Conservation (phyloP, 2,888 invertebrate genomes). For the Dioctria rufipes region DNA sequence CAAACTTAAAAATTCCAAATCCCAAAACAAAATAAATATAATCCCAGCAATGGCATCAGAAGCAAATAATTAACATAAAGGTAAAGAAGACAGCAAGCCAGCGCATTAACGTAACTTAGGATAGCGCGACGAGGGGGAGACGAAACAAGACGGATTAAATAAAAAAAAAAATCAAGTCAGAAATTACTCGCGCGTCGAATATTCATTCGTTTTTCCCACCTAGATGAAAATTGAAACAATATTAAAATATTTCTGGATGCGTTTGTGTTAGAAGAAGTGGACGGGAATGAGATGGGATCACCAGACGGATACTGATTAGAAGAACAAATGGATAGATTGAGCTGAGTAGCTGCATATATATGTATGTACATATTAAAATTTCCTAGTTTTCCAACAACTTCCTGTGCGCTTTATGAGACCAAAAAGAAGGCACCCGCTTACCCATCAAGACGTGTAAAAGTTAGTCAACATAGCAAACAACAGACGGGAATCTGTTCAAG, state of each 20-base stretch:
- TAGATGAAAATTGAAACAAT: slow-evolving; percentile 32
- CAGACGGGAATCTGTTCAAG: too few relatives aligned
- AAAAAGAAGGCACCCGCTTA: too few relatives aligned
- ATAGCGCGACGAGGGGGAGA: neutral
- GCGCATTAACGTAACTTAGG: neutral
- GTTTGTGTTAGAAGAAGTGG: slow-evolving; percentile 7
- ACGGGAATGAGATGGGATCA: neutral
- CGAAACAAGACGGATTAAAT: slow-evolving; percentile 28
- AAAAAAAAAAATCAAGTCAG: neutral
- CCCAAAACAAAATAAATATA: slow-evolving; percentile 42
- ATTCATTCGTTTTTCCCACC: slow-evolving; percentile 42
- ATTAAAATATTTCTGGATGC: slow-evolving; percentile 34
- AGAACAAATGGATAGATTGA: too few relatives aligned
- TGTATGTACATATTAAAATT: too few relatives aligned
- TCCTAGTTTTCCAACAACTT: too few relatives aligned
- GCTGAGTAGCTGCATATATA: too few relatives aligned
- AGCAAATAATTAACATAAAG: slow-evolving; percentile 39
- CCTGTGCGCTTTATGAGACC: too few relatives aligned
- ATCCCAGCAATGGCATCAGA: slow-evolving; percentile 28
- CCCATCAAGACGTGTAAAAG: too few relatives aligned
- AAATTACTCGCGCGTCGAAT: slow-evolving; percentile 14
- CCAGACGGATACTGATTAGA: neutral
- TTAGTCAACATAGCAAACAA: too few relatives aligned
- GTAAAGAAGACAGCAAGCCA: neutral
- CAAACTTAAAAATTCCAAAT: slow-evolving; percentile 49